These are phyloP conservation scores for Diorhabda sublineata DNA, from an alignment of 1,140 invertebrate species.

Conservation along the genomic window DNA sequence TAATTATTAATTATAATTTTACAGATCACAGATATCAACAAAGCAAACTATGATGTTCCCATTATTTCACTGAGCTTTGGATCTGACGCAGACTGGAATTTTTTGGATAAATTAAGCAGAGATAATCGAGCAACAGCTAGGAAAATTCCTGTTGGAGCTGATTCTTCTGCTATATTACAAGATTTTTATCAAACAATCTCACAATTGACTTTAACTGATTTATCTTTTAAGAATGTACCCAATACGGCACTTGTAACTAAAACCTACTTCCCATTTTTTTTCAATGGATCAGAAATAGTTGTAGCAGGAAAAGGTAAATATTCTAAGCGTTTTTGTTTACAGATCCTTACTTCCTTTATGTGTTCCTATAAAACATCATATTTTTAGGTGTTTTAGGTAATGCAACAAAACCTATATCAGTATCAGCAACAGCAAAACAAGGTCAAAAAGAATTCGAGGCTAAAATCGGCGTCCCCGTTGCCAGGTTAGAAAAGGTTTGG, in stretches of 20 bases:
- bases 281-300: slow-evolving; percentile 56
- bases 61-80: slow-evolving; percentile 68
- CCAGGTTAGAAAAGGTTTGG: slow-evolving; percentile 59
- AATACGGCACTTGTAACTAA: slow-evolving; percentile 52
- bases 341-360: not conserved
- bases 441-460: slow-evolving; percentile 4
- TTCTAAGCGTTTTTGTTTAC: not conserved
- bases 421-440: slow-evolving; percentile 21
- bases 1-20: not conserved
- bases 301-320: slow-evolving; percentile 50
- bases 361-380: not conserved
- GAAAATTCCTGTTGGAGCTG: slow-evolving; percentile 68
- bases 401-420: not conserved
- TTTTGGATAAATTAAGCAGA: slow-evolving; percentile 59
- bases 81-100: slow-evolving; percentile 59
- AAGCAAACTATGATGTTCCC: slow-evolving; percentile 36
- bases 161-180: slow-evolving; percentile 62
- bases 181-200: slow-evolving; percentile 68
- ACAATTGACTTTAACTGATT: slow-evolving; percentile 60
- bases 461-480: slow-evolving; percentile 12
- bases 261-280: slow-evolving; percentile 52
- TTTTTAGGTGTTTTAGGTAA: not conserved
- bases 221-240: slow-evolving; percentile 59
- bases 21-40: not conserved
- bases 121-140: slow-evolving; percentile 62